phyloP scores from a whole-genome alignment of 37 sponge, comb jelly and placozoan genomes.

The Amphimedon queenslandica region DNA sequence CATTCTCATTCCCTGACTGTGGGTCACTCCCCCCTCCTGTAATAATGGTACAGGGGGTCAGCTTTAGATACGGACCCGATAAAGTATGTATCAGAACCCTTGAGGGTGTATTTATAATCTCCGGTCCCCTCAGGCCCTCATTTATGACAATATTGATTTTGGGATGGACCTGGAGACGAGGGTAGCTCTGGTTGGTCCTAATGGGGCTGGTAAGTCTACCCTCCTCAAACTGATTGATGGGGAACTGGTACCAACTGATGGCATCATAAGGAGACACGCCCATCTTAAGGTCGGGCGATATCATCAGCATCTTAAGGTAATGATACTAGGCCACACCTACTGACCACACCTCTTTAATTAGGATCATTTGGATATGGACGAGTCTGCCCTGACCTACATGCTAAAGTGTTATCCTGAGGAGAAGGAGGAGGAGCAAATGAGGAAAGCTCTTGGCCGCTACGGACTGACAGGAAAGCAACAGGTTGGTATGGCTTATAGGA shows the following conservation, averaged over 20 bases:
- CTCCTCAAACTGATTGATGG: conserved; percentile 90
- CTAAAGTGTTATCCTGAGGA: conserved; percentile 90
- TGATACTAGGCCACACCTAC: too few relatives aligned
- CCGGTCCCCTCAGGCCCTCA: conserved; percentile 16
- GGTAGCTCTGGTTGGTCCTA: conserved; percentile 92
- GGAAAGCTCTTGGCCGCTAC: conserved; percentile 81
- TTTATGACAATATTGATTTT: conserved; percentile 89
- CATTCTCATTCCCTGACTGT: conserved; percentile 89
- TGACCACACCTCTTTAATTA: too few relatives aligned
- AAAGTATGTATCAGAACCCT: neutral
- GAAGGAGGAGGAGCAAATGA: conserved; percentile 88
- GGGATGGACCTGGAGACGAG: conserved; percentile 90
- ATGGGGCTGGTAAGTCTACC: conserved; percentile 95
- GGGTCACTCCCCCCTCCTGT: conserved; percentile 90
- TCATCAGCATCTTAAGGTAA: conserved; percentile 93
- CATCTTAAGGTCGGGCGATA: conserved; percentile 85
- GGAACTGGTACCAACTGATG: conserved; percentile 77
- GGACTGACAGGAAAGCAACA: conserved; percentile 92
- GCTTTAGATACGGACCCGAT: conserved; percentile 63
- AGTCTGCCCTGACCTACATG: conserved; percentile 74
- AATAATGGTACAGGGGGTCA: conserved; percentile 91
- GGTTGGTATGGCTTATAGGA: conserved; percentile 9
- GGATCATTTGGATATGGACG: conserved; percentile 73
- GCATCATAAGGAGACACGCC: conserved; percentile 76
- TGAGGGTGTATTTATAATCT: neutral